Evolutionary conservation across 1,140 invertebrate species (phyloP).

Genomic region (Pantala flavescens): DNA sequence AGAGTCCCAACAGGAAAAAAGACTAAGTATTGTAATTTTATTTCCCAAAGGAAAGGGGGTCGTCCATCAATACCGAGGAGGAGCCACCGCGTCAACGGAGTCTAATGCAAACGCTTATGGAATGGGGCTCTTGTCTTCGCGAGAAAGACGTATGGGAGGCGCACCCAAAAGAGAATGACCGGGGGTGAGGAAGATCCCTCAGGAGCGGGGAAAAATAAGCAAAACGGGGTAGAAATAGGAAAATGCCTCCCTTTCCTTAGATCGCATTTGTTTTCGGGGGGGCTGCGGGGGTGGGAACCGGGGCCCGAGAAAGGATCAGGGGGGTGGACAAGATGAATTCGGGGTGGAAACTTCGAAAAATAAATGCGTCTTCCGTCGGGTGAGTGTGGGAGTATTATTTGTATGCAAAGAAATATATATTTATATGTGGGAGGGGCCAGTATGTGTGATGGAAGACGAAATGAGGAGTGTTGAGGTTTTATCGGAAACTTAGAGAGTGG

Average conservation of each 20-base stretch:
- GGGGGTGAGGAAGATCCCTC: background rate
- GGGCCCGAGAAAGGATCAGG: background rate
- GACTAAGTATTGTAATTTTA: too few species aligned
- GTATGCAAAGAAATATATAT: background rate
- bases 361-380: background rate
- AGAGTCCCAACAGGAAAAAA: too few species aligned
- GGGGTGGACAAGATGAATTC: constrained; percentile 3
- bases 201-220: background rate
- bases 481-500: background rate
- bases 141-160: too few species aligned
- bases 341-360: constrained; percentile 4
- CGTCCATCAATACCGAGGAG: too few species aligned
- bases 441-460: background rate
- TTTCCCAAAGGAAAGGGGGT: too few species aligned
- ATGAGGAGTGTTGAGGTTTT: background rate
- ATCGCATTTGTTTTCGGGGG: constrained; percentile 3
- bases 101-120: too few species aligned
- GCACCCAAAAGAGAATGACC: too few species aligned
- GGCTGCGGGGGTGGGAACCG: background rate
- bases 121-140: too few species aligned
- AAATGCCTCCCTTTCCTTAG: background rate
- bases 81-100: too few species aligned
- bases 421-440: background rate
- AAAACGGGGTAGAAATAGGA: background rate
- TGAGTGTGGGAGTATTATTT: background rate